These are phyloP conservation scores for Cyrtonyx montezumae DNA, from an alignment of 2,113 vertebrate genomes.

Conservation along the genomic window DNA sequence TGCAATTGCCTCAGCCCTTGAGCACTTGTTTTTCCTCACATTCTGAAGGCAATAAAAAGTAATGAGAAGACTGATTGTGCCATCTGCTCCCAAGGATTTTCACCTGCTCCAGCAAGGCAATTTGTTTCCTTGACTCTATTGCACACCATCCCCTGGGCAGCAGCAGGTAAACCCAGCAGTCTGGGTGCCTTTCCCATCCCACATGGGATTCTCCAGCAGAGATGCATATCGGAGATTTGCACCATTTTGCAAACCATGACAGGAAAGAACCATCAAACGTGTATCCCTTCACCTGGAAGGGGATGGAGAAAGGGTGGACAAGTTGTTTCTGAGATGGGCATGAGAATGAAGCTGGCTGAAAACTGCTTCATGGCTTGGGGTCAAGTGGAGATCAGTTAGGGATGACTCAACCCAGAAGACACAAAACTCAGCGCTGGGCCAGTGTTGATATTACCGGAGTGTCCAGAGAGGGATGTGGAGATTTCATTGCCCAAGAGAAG, in stretches of 20 bases:
- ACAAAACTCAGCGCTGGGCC: not conserved
- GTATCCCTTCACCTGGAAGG: not conserved
- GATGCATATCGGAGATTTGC: not conserved
- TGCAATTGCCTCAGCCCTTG: not conserved
- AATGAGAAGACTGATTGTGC: not conserved
- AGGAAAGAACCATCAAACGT: not conserved
- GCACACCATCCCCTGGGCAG: not conserved
- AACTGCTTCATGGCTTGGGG: not conserved
- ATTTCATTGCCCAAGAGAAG: not conserved
- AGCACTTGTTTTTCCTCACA: not conserved
- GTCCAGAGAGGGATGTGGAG: not conserved
- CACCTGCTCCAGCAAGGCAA: not conserved
- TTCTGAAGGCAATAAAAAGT: not conserved
- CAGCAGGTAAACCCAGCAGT: not conserved
- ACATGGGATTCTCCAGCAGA: not conserved
- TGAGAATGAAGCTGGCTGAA: not conserved
- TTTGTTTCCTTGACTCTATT: not conserved
- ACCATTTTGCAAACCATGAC: no score
- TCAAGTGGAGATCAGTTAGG: not conserved
- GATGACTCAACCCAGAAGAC: not conserved
- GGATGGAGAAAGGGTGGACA: not conserved
- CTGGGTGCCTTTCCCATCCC: not conserved
- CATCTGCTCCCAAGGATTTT: constrained; percentile 10
- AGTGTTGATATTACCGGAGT: not conserved
- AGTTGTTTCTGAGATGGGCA: not conserved